Evolutionary conservation across 2,888 invertebrate species (phyloP), one percentile per base, ranked within the genome.

Genomic region (Pasiphila rectangulata): DNA sequence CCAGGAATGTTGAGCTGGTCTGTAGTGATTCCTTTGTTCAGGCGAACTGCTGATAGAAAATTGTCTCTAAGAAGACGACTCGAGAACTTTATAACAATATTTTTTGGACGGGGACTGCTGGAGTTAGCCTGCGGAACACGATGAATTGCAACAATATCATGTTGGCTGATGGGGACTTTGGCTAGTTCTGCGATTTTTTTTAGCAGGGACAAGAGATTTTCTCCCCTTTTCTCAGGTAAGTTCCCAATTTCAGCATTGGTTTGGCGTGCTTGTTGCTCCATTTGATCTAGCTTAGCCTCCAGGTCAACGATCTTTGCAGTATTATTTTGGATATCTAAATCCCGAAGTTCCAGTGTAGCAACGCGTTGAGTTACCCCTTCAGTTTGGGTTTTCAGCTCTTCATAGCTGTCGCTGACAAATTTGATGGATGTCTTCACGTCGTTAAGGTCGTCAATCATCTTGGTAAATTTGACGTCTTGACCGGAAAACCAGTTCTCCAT

Each of bases 81-180:
- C 7, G 36, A 23, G 23, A 36, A 23, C 15, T 36, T 36, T n/a
- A 36, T 13, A 3, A 36, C 13, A 0, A 36, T 10, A n/a, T 36
- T 36, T 15, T 36, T 36, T 0, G 36, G 36, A 2, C 17, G 30
- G 4, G 5, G 10, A 6, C 13, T 13, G 13, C 12, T 27, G 9
- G 27, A 1, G 27, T 12, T 27, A 6, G 13, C 12, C 4, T 27
- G 27, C 2, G 27, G 27, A 6, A 27, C 27, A 13, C 27, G 27
- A 13, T 27, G 27, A 3, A 27, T 27, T 2, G 27, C 2, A 6
- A 13, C 12, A 12, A 27, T 13, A 6, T 27, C 27, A 3, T 27
- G 27, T 13, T 27, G 9, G 2, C 12, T 12, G 4, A 27, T 6
- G 9, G 27, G 13, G 2, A 12, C 12, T 13, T 27, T 12, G 4